Evolutionary conservation across 2,113 vertebrate species (phyloP).

Genomic region (Grallaria varia): DNA sequence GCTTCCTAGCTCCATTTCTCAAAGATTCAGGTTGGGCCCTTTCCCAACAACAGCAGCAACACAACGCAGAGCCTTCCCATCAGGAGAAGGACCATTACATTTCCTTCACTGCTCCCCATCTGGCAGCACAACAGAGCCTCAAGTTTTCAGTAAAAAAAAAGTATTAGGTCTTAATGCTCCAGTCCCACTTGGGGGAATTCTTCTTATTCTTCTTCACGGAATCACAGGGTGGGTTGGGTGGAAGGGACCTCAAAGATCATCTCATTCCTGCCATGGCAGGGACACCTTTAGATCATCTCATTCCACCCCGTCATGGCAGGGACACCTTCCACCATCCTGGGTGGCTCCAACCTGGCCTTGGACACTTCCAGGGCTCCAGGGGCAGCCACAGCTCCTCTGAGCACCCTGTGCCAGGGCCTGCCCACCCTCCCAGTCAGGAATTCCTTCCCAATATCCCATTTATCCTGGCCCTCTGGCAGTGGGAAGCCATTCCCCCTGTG

Average conservation of each 20-base stretch:
- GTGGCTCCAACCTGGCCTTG: not conserved
- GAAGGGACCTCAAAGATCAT: rapidly evolving
- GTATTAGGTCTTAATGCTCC: not conserved
- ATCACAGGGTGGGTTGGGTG: not conserved
- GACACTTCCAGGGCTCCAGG: not conserved
- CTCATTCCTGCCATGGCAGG: not conserved
- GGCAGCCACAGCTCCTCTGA: not conserved
- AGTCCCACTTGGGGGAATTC: not conserved
- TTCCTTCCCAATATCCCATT: not conserved
- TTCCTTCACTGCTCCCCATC: not conserved
- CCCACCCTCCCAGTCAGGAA: not conserved
- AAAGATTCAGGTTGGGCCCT: not conserved
- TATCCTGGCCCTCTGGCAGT: not conserved
- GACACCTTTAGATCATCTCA: no score
- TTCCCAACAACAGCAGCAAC: not conserved
- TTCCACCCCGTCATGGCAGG: not conserved
- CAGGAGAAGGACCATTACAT: not conserved
- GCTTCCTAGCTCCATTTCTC: not conserved
- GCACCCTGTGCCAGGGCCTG: not conserved
- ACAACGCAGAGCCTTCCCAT: not conserved
- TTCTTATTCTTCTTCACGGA: not conserved
- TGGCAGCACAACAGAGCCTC: not conserved
- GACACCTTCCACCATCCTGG: not conserved
- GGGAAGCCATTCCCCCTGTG: not conserved
- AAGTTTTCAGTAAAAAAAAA: not conserved